Evolutionary conservation across 92 coral and sea anemone genomes (phyloP).

Genomic region (Blastomussa wellsi): DNA sequence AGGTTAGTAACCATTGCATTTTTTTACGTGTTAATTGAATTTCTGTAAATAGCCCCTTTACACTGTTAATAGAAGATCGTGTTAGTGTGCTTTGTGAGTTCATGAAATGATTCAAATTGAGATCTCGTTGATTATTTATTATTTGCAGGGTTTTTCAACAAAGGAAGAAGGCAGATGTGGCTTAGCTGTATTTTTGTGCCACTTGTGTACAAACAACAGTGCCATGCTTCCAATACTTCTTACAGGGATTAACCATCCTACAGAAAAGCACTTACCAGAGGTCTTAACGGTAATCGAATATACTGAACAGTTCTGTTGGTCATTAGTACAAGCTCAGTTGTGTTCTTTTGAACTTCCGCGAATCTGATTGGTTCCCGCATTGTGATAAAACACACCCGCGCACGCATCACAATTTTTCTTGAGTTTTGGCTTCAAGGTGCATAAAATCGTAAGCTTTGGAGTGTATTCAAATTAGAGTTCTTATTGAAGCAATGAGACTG

Average conservation of each 20-base stretch:
- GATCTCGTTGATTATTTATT: no score
- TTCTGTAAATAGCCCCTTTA: background rate
- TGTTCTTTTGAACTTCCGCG: background rate
- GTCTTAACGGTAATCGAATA: slow-evolving; percentile 12
- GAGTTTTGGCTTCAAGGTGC: no score
- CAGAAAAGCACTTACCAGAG: background rate
- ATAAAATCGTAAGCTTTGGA: no score
- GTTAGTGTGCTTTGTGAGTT: background rate
- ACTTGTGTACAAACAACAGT: slow-evolving; percentile 41
- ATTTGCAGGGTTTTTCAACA: slow-evolving; percentile 37
- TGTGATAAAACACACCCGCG: no score
- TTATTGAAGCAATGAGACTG: no score
- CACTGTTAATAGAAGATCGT: background rate
- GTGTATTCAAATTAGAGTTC: no score
- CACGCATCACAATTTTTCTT: no score
- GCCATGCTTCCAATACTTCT: slow-evolving; percentile 18
- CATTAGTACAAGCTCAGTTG: no score
- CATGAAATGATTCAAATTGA: background rate
- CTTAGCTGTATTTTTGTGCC: slow-evolving; percentile 66
- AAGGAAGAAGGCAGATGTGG: slow-evolving; percentile 53
- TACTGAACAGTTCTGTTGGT: no score
- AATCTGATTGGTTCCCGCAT: no score
- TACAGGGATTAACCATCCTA: background rate
- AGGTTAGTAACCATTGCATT: slow-evolving; percentile 41
- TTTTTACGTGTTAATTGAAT: no score